Evolutionary conservation across 2,113 vertebrate species (phyloP).

Genomic region (Pachyramphus minor): DNA sequence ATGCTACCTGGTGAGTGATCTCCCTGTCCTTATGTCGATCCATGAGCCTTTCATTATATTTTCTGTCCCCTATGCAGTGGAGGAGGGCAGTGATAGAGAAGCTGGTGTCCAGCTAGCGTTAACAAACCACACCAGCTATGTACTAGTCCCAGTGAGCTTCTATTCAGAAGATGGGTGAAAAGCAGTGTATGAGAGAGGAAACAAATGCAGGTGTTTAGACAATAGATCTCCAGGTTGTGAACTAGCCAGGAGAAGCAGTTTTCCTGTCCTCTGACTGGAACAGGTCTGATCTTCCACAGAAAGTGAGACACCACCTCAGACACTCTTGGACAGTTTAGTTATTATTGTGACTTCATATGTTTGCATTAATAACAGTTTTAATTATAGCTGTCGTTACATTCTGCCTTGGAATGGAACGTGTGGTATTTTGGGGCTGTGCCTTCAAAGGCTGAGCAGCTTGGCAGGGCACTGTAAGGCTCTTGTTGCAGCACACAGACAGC

Average conservation of each 20-base stretch:
- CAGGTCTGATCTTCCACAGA: background rate
- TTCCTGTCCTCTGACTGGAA: background rate
- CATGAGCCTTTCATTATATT: rapidly evolving
- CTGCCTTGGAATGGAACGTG: constrained; percentile 45
- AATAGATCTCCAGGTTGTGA: background rate
- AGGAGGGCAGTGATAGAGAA: background rate
- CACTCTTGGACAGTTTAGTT: background rate
- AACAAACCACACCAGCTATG: background rate
- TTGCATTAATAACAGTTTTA: constrained; percentile 53
- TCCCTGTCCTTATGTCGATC: background rate
- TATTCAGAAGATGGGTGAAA: background rate
- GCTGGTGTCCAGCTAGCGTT: background rate
- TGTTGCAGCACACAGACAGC: constrained; percentile 43
- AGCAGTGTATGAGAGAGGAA: background rate
- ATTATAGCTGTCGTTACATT: constrained; percentile 52
- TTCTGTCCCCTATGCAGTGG: background rate
- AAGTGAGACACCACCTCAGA: background rate
- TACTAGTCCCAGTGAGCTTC: background rate
- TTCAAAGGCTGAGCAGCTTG: constrained; percentile 46
- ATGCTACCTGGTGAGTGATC: no score
- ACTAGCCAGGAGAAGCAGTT: background rate
- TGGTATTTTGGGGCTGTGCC: constrained; percentile 51
- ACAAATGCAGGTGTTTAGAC: background rate
- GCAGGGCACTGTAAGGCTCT: constrained; percentile 47
- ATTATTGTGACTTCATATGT: constrained; percentile 32